These are phyloP conservation scores for Varanus salvator DNA, from an alignment of 2,113 vertebrate genomes.

Conservation along the genomic window DNA sequence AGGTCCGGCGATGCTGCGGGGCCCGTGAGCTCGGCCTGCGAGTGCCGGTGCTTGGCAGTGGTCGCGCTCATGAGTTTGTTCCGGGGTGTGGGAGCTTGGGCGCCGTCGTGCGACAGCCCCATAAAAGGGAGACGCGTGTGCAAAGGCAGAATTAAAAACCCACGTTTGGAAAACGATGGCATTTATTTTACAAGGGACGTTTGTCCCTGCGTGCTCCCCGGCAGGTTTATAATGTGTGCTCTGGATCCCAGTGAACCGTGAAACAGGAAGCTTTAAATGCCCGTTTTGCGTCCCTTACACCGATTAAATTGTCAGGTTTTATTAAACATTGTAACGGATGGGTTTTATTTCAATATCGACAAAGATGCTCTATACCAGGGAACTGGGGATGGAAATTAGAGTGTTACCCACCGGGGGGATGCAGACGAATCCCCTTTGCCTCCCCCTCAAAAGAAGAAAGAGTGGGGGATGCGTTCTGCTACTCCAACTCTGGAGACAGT, in stretches of 20 bases:
- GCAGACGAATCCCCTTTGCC: neutral
- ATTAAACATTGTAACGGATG: constrained; percentile 39
- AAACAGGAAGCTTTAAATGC: neutral
- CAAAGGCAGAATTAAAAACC: constrained; percentile 20
- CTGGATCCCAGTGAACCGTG: constrained; percentile 12
- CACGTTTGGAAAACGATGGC: constrained; percentile 2
- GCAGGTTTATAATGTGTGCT: constrained; percentile 23
- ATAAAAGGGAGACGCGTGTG: neutral
- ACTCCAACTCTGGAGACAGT: neutral
- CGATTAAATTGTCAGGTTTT: constrained; percentile 37
- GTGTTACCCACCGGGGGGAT: constrained; percentile 18
- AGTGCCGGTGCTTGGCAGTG: neutral
- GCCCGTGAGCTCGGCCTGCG: neutral
- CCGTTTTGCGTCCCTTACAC: neutral
- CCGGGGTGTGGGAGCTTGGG: neutral
- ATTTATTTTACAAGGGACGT: constrained; percentile 13
- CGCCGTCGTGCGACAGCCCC: neutral
- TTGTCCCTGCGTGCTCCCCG: neutral
- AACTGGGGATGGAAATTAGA: constrained; percentile 43
- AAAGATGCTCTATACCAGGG: constrained; percentile 33
- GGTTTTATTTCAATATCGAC: constrained; percentile 52
- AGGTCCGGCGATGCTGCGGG: neutral
- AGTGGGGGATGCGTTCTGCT: neutral
- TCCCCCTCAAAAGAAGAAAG: neutral
- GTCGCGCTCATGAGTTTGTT: neutral